Base-by-base conservation (phyloP, 2,113 vertebrate species). In the Phodopus roborovskii region DNA sequence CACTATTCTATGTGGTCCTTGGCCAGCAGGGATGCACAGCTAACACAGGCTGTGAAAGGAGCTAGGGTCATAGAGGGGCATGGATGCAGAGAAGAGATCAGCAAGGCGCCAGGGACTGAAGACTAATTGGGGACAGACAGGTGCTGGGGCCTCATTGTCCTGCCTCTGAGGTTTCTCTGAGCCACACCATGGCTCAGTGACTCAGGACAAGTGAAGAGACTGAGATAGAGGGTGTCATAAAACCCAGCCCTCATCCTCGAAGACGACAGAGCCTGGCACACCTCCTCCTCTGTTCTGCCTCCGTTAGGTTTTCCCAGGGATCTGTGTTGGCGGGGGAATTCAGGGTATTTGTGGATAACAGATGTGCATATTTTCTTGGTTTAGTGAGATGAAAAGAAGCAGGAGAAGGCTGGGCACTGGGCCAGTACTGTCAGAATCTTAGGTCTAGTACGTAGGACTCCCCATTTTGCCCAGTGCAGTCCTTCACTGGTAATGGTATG, bases 291-390 rank as follows among this genome's bases (percentile, higher is more conserved):
- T 50, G 50, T 66, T 93, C 94, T 88, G 96, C 90, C 92, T 88
- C 90, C 68, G 39, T 87, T 95, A 97, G 96, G 95, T 97, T 94
- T 97, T 96, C 97, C 97, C 71, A 0, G 90, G 95, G 74, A 95
- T 96, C 85, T 97, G 96, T 33, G 86, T 97, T 77, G 97, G 97
- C 0, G 71, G 95, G 93, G 94, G 85, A 98, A 92, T 91, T 97
- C 95, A 95, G 95, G 91, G 82, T 95, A 97, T 97, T 96, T 98
- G 96, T 97, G 96, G 95, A 70, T 90, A 94, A 81, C 96, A 98
- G 96, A 96, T 96, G 96, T 96, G 95, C 95, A 91, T 98, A 92
- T 97, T 97, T 97, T 98, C 96, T 95, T 95, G 94, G 81, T 97
- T 78, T 95, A 94, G 90, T 94, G 95, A 97, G 92, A 95, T 83